phyloP scores from a whole-genome alignment of 2,797 vertebrate genomes.

The Allobates femoralis region DNA sequence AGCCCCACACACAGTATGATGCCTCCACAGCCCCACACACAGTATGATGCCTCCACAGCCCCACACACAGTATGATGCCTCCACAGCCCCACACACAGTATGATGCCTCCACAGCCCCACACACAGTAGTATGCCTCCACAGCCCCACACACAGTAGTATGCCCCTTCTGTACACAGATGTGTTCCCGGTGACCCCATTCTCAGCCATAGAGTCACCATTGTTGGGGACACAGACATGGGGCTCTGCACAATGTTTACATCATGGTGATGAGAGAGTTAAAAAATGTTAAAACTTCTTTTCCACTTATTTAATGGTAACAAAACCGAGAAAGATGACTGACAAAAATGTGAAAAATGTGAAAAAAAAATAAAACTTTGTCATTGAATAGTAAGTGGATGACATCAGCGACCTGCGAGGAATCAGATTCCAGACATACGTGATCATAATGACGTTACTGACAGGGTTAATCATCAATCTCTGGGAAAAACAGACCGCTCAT shows the following conservation, averaged over 20 bases:
- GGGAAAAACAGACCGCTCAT: not conserved
- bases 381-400: not conserved
- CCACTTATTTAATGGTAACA: not conserved
- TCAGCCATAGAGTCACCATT: too few relatives aligned
- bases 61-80: too few relatives aligned
- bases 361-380: not conserved
- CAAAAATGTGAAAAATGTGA: not conserved
- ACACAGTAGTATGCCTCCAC: too few relatives aligned
- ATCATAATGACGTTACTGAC: not conserved
- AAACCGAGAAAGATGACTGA: not conserved
- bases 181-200: too few relatives aligned
- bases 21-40: too few relatives aligned
- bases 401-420: constrained; percentile 22
- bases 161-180: too few relatives aligned
- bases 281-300: not conserved
- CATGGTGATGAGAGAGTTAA: not conserved
- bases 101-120: too few relatives aligned
- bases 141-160: too few relatives aligned
- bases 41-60: too few relatives aligned
- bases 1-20: too few relatives aligned
- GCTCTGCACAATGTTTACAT: not conserved
- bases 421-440: constrained; percentile 28
- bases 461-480: not conserved
- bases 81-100: too few relatives aligned
- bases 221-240: too few relatives aligned